Base-by-base conservation (phyloP, 2,797 vertebrate genomes). In the Urophycis tenuis region DNA sequence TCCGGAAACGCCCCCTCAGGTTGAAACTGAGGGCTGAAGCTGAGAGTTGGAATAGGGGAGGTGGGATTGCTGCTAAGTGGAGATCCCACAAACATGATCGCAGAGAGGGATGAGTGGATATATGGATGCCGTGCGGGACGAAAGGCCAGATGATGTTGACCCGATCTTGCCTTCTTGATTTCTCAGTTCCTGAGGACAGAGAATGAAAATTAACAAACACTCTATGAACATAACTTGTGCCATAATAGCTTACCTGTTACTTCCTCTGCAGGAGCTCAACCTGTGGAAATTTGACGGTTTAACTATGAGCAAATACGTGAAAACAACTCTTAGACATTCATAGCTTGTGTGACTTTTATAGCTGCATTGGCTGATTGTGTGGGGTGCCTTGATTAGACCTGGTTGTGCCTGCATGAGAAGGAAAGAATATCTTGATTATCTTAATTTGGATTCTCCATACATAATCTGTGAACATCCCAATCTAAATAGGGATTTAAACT, bases 71-170 rank as follows among this genome's bases (percentile, higher is more conserved):
- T 89, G 35, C 81, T 83, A 70, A 85, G 41, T 80, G 82, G 74
- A 77, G 83, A 86, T 74, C 85, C 87, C 76, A 78, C 53, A 79
- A 86, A 87, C 91, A 92, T 91, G 11, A 79, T 85, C 71, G 35
- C 45, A 64, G 12, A 30, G 39, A 36, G 69, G 45, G 73, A 79
- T 67, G 31, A 34, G 9, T 74, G 30, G 73, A 80, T 82, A 31
- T 25, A 74, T 69, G 32, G 35, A 29, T 70, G 36, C 33, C 7
- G 15, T 45, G 77, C 72, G 34, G 64, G 14, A 32, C 53, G 67
- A 32, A 8, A 17, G 67, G 67, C 67, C 14, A 12, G 67, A 70
- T 31, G 30, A 70, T 1, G 67, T 70, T 17, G 67, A 33, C 67
- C 33, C 60, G 35, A 15, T 15, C 29, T 73, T 17, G 74, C 72